phyloP scores from a whole-genome alignment of 2,797 vertebrate genomes.

The Smutsia gigantea region DNA sequence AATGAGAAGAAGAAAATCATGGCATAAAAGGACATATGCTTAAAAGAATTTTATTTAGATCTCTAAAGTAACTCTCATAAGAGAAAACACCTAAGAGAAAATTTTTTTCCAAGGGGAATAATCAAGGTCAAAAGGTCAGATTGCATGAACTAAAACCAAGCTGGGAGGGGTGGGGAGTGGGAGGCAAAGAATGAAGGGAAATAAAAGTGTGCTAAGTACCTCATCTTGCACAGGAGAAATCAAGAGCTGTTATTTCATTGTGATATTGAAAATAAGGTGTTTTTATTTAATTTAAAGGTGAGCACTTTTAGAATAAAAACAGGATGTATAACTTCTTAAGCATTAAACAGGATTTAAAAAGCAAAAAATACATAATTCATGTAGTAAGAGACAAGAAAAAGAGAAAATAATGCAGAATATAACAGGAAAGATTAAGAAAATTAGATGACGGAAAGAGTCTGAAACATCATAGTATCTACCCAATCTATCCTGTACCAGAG shows the following conservation, averaged over 20 bases:
- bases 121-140: background rate
- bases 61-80: constrained; percentile 37
- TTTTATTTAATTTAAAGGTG: background rate
- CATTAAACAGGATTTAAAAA: background rate
- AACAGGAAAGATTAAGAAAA: background rate
- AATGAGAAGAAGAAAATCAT: constrained; percentile 38
- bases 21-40: background rate
- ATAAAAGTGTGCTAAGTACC: constrained; percentile 21
- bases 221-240: background rate
- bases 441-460: background rate
- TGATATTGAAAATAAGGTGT: constrained; percentile 17
- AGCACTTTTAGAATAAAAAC: constrained; percentile 12
- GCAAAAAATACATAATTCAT: background rate
- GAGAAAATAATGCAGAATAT: background rate
- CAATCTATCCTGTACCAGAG: background rate
- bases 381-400: background rate
- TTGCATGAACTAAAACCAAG: background rate
- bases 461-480: background rate
- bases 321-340: background rate
- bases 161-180: background rate
- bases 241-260: constrained; percentile 4
- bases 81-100: background rate
- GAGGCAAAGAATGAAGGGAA: background rate
- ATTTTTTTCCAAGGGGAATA: background rate
- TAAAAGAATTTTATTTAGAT: constrained; percentile 38